These are phyloP conservation scores for Hybos culiciformis DNA, from an alignment of 2,888 invertebrate species.

Conservation along the genomic window DNA sequence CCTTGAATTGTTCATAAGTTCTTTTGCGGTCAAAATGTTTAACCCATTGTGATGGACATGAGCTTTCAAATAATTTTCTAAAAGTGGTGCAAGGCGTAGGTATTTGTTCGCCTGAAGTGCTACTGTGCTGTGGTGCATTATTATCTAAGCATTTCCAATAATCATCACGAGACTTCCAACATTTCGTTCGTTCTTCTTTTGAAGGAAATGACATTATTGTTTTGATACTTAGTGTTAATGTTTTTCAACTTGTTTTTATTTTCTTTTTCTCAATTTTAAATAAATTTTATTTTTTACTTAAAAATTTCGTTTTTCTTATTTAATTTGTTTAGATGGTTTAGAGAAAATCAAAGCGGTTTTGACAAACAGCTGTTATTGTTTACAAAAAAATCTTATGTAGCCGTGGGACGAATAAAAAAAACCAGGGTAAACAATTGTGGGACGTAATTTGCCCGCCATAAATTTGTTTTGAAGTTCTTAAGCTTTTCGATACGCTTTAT, in stretches of 20 bases:
- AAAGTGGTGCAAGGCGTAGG: constrained; percentile 50
- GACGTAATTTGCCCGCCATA: no score
- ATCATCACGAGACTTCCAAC: constrained; percentile 74
- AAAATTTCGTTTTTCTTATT: background rate
- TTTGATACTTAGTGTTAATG: background rate
- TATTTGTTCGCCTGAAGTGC: constrained; percentile 38
- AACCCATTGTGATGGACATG: constrained; percentile 77
- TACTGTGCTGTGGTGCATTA: constrained; percentile 38
- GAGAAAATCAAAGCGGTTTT: no score
- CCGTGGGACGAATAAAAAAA: no score
- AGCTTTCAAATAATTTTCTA: constrained; percentile 58
- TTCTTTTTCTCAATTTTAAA: background rate
- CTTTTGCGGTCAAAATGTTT: constrained; percentile 87
- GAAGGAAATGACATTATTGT: constrained; percentile 70
- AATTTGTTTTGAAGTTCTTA: no score
- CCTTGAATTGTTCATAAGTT: constrained; percentile 76
- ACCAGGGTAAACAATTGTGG: no score
- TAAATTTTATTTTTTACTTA: background rate
- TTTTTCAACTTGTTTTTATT: background rate
- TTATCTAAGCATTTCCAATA: constrained; percentile 84
- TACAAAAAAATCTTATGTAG: no score
- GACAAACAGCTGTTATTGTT: no score
- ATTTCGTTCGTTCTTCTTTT: constrained; percentile 62
- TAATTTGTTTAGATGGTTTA: no score
- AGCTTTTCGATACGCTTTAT: no score